These are phyloP conservation scores for Globodera ellingtonae DNA, from an alignment of 1,140 invertebrate genomes.

Conservation along the genomic window DNA sequence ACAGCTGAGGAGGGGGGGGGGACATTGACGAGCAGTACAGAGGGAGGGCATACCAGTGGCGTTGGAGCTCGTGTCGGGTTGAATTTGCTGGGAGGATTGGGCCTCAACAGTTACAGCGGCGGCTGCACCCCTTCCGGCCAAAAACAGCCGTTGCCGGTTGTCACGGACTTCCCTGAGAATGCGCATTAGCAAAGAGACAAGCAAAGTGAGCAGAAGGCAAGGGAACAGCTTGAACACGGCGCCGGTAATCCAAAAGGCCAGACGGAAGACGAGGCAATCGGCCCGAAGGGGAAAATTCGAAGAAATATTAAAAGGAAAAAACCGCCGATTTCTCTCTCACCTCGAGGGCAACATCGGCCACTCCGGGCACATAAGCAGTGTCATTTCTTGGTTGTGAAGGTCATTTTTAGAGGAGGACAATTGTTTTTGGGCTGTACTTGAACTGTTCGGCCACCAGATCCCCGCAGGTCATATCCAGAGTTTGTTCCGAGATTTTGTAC, in stretches of 20 bases:
- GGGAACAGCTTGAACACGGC: constrained; percentile 62
- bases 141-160: constrained; percentile 45
- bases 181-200: constrained; percentile 57
- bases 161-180: constrained; percentile 60
- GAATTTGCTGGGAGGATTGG: neutral
- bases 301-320: neutral
- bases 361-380: constrained; percentile 59
- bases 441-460: constrained; percentile 22
- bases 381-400: constrained; percentile 3
- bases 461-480: constrained; percentile 42
- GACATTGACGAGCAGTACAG: neutral
- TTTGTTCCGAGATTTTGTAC: constrained; percentile 63
- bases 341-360: constrained; percentile 58
- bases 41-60: neutral
- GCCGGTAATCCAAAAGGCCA: constrained; percentile 65
- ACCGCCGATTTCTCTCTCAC: neutral
- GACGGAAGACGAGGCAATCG: constrained; percentile 53
- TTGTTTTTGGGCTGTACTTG: neutral
- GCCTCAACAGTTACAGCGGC: neutral
- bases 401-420: neutral
- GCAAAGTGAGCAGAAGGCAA: constrained; percentile 53
- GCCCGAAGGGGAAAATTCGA: constrained; percentile 12
- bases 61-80: neutral
- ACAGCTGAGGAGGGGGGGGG: neutral
- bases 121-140: constrained; percentile 13